Evolutionary conservation across 2,113 vertebrate species (phyloP), one percentile per base, ranked within the genome.

Genomic region (Paedocypris sp.): DNA sequence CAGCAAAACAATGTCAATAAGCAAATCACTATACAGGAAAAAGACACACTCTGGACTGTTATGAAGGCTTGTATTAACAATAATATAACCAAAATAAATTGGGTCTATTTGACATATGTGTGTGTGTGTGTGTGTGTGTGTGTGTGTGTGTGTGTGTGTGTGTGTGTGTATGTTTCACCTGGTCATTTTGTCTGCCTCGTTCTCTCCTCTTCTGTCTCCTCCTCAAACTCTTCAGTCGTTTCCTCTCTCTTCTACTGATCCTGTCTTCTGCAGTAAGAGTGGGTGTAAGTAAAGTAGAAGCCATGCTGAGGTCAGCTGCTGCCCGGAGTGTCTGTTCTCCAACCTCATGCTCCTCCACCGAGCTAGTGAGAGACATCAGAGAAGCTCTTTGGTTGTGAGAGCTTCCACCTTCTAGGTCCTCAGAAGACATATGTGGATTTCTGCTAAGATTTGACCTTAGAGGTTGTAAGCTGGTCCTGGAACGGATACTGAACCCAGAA

Each of bases 241-340:
- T 92, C 68, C 75, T 89, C 76, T 93, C 89, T 71, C 80, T 85
- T 67, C 86, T 90, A 64, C 39, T 88, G 47, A 83, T 72, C 12
- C 81, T 85, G 67, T 77, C 80, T 16, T 82, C 86, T 39, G 59
- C 69, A 3, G 26, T 5, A 4, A 63, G 61, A 47, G 59, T 50
- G 22, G 39, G 66, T 6, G 38, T 58, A 20, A 58, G 53, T 28
- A 43, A 39, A 12, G 53, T 22, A 31, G 39, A 58, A 58, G 53
- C 28, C 25, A 29, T 11, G 16, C 35, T 42, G 52, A 56, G 1
- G 67, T 47, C 72, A 69, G 32, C 51, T 26, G 61, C 25, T 1
- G 64, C 35, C 5, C 57, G 57, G 26, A 46, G 6, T 32, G 51
- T 49, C 69, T 83, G 1, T 89, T 66, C 66, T 83, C 67, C 77